These are phyloP conservation scores for Drosophila atripex DNA, from an alignment of 2,888 invertebrate genomes.

Conservation along the genomic window DNA sequence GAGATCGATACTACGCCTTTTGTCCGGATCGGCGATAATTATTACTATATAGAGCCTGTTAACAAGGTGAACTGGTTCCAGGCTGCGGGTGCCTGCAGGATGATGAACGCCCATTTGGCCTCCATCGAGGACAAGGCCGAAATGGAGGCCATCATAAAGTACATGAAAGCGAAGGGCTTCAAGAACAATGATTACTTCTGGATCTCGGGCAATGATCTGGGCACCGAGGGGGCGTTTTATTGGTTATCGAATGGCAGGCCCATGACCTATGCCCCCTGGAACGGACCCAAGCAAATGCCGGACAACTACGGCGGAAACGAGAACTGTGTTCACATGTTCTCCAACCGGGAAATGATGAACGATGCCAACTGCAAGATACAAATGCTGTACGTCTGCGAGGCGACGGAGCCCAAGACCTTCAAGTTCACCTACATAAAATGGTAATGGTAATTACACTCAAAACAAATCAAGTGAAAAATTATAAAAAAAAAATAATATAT, in stretches of 20 bases:
- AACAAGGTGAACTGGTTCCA: slow-evolving; percentile 75
- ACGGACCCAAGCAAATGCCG: slow-evolving; percentile 70
- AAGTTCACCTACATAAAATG: slow-evolving; percentile 67
- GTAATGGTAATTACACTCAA: slow-evolving; percentile 23
- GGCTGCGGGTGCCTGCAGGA: slow-evolving; percentile 72
- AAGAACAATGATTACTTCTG: slow-evolving; percentile 69
- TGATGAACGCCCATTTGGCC: slow-evolving; percentile 71
- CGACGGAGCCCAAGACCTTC: slow-evolving; percentile 64
- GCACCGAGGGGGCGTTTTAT: slow-evolving; percentile 70
- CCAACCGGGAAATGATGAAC: slow-evolving; percentile 66
- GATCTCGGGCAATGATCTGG: slow-evolving; percentile 76
- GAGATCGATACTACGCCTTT: slow-evolving; percentile 70
- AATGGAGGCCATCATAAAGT: slow-evolving; percentile 60
- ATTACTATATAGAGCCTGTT: slow-evolving; percentile 67
- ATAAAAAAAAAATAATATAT: too few species aligned
- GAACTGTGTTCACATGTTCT: slow-evolving; percentile 75
- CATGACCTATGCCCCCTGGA: slow-evolving; percentile 73
- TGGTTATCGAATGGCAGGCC: slow-evolving; percentile 73
- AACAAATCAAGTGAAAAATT: neutral
- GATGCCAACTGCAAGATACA: slow-evolving; percentile 69
- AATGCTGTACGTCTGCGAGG: slow-evolving; percentile 70
- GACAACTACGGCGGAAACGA: slow-evolving; percentile 70
- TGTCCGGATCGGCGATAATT: slow-evolving; percentile 65
- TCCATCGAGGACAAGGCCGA: slow-evolving; percentile 69
- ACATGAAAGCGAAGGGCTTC: slow-evolving; percentile 62